These are phyloP conservation scores for Athalia rosae DNA, from an alignment of 2,888 invertebrate genomes.

Conservation along the genomic window DNA sequence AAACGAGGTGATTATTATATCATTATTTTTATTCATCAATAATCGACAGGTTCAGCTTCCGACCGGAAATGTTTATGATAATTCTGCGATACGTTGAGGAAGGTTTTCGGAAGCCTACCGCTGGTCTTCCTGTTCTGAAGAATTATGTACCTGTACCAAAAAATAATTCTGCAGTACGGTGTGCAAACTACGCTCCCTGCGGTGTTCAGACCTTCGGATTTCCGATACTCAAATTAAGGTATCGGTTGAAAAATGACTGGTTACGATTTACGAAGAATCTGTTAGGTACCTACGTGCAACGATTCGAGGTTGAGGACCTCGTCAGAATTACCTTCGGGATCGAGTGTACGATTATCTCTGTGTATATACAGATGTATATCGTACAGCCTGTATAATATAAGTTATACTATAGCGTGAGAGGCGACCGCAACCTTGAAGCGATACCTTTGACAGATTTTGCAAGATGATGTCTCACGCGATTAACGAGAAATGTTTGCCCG, in stretches of 20 bases:
- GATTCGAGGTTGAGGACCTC: slow-evolving; percentile 22
- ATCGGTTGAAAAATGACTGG: not conserved
- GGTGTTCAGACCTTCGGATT: slow-evolving; percentile 4
- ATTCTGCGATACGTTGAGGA: slow-evolving; percentile 14
- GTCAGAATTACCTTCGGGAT: slow-evolving; percentile 7
- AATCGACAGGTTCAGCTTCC: not conserved
- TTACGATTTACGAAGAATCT: no score
- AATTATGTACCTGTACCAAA: not conserved
- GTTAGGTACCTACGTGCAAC: not conserved
- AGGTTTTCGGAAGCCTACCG: slow-evolving; percentile 10
- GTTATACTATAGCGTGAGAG: not conserved
- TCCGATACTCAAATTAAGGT: not conserved
- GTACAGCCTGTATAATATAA: no score
- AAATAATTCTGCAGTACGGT: not conserved
- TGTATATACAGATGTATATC: not conserved
- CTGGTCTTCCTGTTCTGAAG: slow-evolving; percentile 2
- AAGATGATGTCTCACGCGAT: slow-evolving; percentile 47
- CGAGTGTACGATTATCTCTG: not conserved
- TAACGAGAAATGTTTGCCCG: slow-evolving; percentile 47
- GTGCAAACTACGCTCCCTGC: not conserved
- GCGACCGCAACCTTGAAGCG: slow-evolving; percentile 47
- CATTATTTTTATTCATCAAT: not conserved
- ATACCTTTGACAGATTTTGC: slow-evolving; percentile 44
- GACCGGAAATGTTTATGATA: slow-evolving; percentile 11
- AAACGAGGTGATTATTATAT: not conserved